Conservation (phyloP, 2,797 vertebrate genomes). For the Micrastur ruficollis region DNA sequence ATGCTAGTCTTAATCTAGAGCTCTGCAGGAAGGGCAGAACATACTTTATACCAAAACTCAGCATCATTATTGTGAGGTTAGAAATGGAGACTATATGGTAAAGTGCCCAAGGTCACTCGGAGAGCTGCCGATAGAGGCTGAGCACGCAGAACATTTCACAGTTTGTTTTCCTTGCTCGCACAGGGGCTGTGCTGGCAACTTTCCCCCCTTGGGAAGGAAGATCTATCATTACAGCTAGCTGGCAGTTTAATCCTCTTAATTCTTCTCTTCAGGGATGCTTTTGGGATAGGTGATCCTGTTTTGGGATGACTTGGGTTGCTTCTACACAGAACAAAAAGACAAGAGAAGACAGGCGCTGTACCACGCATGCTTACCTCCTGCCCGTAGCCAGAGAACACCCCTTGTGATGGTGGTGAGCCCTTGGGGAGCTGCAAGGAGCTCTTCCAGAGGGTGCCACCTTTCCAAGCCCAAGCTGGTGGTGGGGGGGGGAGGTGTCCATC, state of each 20-base stretch:
- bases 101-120: not conserved
- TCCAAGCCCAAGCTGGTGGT: too few relatives aligned
- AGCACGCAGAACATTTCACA: not conserved
- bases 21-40: not conserved
- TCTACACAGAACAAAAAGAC: not conserved
- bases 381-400: not conserved
- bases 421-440: not conserved
- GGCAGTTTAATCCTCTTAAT: not conserved
- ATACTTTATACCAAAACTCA: not conserved
- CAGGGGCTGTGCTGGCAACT: not conserved
- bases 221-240: not conserved
- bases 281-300: not conserved
- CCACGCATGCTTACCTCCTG: not conserved
- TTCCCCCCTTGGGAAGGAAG: not conserved
- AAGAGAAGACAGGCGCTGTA: not conserved
- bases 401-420: not conserved
- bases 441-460: not conserved
- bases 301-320: not conserved
- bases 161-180: not conserved
- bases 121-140: not conserved
- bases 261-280: not conserved
- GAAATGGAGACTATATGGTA: not conserved
- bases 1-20: not conserved
- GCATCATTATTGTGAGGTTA: rapidly evolving
- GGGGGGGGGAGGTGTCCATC: not conserved